Percentiles rank a stretch among this genome's conserved stretches.
phyloP scores from a whole-genome alignment of 1,140 invertebrate species.

The Carposina sasakii region DNA sequence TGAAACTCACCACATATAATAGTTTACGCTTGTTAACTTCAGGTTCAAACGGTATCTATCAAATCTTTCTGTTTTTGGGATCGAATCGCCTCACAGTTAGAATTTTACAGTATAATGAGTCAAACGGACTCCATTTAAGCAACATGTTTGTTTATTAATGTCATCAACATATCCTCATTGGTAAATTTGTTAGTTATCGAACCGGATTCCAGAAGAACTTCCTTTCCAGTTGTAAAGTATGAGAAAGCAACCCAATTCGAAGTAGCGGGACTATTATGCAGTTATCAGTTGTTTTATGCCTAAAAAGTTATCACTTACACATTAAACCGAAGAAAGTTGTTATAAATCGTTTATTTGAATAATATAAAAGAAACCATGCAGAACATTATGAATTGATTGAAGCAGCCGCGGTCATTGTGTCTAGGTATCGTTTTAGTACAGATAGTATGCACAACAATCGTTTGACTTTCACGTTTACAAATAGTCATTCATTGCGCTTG shows the following conservation, averaged over 20 bases:
- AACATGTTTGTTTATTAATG: too few relatives aligned
- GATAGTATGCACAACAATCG: constrained; percentile 49
- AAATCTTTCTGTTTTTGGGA: constrained; percentile 7
- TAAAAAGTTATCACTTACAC: too few relatives aligned
- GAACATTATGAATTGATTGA: constrained; percentile 40
- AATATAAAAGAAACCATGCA: constrained; percentile 36
- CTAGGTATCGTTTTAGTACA: too few relatives aligned
- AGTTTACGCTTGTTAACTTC: constrained; percentile 14
- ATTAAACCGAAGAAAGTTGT: too few relatives aligned
- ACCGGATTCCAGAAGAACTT: not conserved
- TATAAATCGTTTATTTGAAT: too few relatives aligned
- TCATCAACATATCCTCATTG: too few relatives aligned
- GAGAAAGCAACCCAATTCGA: constrained; percentile 41
- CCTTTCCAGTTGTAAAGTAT: constrained; percentile 6
- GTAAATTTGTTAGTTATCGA: too few relatives aligned
- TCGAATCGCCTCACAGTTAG: constrained; percentile 9
- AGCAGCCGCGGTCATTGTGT: too few relatives aligned
- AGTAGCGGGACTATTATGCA: constrained; percentile 24
- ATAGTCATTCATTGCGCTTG: constrained; percentile 49
- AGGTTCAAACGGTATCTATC: constrained; percentile 10
- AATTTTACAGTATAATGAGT: too few relatives aligned
- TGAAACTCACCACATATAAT: constrained; percentile 37
- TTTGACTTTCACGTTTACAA: constrained; percentile 62
- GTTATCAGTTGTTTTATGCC: constrained; percentile 30
- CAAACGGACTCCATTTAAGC: too few relatives aligned